Conservation (phyloP, 1,140 invertebrate species). For the Lepidotrigona ventralis region DNA sequence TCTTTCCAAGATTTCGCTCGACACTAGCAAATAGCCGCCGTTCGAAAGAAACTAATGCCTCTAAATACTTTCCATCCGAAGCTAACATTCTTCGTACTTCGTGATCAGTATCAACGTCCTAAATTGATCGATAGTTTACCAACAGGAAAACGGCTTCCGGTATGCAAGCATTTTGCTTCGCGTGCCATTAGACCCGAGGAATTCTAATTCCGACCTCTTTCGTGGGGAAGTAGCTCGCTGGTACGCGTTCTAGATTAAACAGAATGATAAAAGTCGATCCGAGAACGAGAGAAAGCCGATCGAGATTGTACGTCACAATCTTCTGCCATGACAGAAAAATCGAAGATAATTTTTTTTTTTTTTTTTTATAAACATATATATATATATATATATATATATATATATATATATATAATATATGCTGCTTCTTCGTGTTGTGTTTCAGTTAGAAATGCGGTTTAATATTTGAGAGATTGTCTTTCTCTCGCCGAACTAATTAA, state of each 20-base stretch:
- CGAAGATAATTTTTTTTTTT: too few species aligned
- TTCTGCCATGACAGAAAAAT: too few species aligned
- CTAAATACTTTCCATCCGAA: background rate
- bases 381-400: too few species aligned
- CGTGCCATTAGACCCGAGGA: slow-evolving; percentile 20
- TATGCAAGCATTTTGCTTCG: background rate
- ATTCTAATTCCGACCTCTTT: slow-evolving; percentile 11
- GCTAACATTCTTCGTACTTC: background rate
- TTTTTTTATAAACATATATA: too few species aligned
- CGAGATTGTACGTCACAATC: background rate
- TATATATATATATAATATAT: too few species aligned
- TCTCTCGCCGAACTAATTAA: too few species aligned
- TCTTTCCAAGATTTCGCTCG: background rate
- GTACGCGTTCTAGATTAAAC: background rate
- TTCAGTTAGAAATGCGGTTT: background rate
- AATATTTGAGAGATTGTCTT: background rate
- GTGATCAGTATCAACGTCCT: background rate
- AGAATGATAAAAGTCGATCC: slow-evolving; percentile 26
- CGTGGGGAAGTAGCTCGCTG: background rate
- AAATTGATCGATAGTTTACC: slow-evolving; percentile 34
- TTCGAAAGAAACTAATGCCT: background rate
- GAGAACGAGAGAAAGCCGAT: background rate
- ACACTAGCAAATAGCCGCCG: background rate
- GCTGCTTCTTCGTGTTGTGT: background rate
- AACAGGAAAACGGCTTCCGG: background rate